Evolutionary conservation across 2,113 vertebrate species (phyloP).

Genomic region (Gobius niger): DNA sequence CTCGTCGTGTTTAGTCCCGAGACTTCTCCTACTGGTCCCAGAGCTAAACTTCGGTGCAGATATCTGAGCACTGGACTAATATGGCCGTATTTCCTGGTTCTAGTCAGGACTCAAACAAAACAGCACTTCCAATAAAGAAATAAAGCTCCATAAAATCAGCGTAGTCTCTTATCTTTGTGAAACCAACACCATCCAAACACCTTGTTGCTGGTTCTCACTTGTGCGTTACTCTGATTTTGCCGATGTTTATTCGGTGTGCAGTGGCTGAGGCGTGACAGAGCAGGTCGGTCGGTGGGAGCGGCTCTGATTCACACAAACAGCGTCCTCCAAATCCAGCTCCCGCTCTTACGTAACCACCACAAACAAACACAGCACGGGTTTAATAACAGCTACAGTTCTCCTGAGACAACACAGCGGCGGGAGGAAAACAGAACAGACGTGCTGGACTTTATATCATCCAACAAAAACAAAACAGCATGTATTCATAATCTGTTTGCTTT

Average conservation of each 20-base stretch:
- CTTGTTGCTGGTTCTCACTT: not conserved
- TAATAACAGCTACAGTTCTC: not conserved
- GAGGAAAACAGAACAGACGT: not conserved
- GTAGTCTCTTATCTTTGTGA: not conserved
- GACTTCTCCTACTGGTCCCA: too few species aligned
- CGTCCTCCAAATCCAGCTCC: conserved; percentile 41
- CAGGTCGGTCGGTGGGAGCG: conserved; percentile 36
- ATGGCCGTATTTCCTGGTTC: too few species aligned
- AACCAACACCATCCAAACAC: too few species aligned
- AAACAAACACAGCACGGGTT: not conserved
- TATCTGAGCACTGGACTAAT: too few species aligned
- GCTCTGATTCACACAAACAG: conserved; percentile 31
- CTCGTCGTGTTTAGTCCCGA: too few species aligned
- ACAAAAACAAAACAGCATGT: too few species aligned
- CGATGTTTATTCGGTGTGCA: not conserved
- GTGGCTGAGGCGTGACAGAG: conserved; percentile 25
- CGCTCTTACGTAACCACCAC: conserved; percentile 38
- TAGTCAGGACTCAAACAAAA: too few species aligned
- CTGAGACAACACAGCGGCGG: not conserved
- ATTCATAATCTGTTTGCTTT: too few species aligned
- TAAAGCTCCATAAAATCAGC: too few species aligned
- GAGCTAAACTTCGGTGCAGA: too few species aligned
- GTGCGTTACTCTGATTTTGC: not conserved
- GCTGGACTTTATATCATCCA: too few species aligned
- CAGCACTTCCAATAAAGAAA: too few species aligned